Evolutionary conservation across 2,113 vertebrate species (phyloP).

Genomic region (Lathamus discolor): DNA sequence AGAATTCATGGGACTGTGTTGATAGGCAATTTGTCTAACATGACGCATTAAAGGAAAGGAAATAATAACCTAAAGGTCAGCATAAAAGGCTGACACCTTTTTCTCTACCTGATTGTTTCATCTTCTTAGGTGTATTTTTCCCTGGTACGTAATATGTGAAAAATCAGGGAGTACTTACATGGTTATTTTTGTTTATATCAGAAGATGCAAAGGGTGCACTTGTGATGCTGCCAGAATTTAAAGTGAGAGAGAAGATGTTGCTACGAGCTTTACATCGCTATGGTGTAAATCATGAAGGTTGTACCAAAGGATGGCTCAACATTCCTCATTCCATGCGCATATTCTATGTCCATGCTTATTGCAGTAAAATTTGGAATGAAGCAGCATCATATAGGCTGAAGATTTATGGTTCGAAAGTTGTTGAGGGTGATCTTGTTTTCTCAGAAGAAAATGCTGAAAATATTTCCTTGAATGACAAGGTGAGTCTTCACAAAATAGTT

Average conservation of each 20-base stretch:
- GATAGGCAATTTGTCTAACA: not conserved
- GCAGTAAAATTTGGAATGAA: constrained; percentile 93
- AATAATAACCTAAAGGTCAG: not conserved
- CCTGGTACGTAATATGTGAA: not conserved
- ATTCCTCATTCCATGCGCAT: constrained; percentile 90
- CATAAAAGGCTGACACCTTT: not conserved
- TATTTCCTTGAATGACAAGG: constrained; percentile 58
- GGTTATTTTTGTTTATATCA: constrained; percentile 62
- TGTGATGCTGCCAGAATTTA: constrained; percentile 85
- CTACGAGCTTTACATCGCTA: constrained; percentile 90
- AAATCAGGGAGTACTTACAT: not conserved
- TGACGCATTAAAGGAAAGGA: not conserved
- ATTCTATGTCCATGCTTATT: constrained; percentile 93
- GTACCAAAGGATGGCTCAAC: constrained; percentile 86
- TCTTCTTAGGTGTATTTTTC: not conserved
- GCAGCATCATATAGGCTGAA: constrained; percentile 82
- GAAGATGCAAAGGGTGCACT: constrained; percentile 89
- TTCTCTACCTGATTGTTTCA: not conserved
- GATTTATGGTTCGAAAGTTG: constrained; percentile 77
- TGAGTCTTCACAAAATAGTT: constrained; percentile 48
- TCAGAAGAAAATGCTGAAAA: constrained; percentile 37
- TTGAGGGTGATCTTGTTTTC: constrained; percentile 87
- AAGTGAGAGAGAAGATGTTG: constrained; percentile 87
- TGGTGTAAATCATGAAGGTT: constrained; percentile 82
- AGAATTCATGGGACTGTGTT: not conserved